Evolutionary conservation across 2,113 vertebrate species (phyloP).

Genomic region (Elachura formosa): DNA sequence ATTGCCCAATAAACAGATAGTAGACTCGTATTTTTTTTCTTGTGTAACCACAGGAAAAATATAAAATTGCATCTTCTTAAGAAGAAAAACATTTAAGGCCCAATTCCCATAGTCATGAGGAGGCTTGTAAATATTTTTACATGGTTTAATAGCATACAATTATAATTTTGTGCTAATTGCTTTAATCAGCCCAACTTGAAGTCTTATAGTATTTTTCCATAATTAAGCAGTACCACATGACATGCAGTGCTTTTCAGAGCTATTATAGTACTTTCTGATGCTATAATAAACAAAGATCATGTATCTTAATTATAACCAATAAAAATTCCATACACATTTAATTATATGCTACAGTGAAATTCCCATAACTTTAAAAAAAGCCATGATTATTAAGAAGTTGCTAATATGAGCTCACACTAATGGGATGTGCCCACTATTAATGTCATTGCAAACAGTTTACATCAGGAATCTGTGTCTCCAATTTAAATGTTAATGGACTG

Average conservation of each 20-base stretch:
- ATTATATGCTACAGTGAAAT: slow-evolving; percentile 69
- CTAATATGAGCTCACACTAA: slow-evolving; percentile 56
- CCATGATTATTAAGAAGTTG: slow-evolving; percentile 39
- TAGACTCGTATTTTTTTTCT: not conserved
- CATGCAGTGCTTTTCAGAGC: slow-evolving; percentile 41
- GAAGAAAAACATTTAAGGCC: not conserved
- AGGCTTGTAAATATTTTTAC: slow-evolving; percentile 56
- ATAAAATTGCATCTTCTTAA: slow-evolving; percentile 18
- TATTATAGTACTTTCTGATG: slow-evolving; percentile 52
- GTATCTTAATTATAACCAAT: slow-evolving; percentile 73
- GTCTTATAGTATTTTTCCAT: slow-evolving; percentile 54
- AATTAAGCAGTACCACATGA: slow-evolving; percentile 65
- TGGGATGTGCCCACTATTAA: slow-evolving; percentile 49
- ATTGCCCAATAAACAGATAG: not conserved
- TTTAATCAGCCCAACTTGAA: slow-evolving; percentile 62
- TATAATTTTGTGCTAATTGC: slow-evolving; percentile 62
- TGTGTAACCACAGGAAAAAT: not conserved
- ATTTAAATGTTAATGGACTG: slow-evolving; percentile 61
- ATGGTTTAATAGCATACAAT: slow-evolving; percentile 34
- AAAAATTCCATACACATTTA: slow-evolving; percentile 71
- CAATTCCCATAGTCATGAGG: not conserved
- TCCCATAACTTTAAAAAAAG: slow-evolving; percentile 59
- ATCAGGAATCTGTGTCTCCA: slow-evolving; percentile 25
- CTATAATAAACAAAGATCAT: slow-evolving; percentile 69
- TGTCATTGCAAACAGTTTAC: slow-evolving; percentile 31